Evolutionary conservation across 1,140 invertebrate species (phyloP).

Genomic region (Brachionus calyciflorus): DNA sequence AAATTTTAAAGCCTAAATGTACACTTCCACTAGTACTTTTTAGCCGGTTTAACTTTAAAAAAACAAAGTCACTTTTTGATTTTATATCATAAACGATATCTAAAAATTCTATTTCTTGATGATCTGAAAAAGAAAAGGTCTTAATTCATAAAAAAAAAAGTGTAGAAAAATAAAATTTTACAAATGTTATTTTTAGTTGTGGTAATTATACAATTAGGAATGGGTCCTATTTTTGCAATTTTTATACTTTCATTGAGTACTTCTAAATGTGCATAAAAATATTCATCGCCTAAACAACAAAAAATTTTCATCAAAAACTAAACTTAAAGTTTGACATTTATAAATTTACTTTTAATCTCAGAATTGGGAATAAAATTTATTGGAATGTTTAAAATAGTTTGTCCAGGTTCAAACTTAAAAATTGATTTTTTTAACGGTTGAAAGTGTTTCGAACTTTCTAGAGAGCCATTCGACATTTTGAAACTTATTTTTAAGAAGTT

Average conservation of each 20-base stretch:
- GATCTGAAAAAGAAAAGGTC: too few species aligned
- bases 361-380: not conserved
- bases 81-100: not conserved
- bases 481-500: not conserved
- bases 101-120: not conserved
- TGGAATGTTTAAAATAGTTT: not conserved
- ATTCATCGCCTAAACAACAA: not conserved
- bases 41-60: not conserved
- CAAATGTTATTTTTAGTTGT: not conserved
- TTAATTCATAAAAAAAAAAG: too few species aligned
- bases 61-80: not conserved
- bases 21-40: not conserved
- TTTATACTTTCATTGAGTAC: not conserved
- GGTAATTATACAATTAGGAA: not conserved
- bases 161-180: not conserved
- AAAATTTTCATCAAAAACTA: not conserved
- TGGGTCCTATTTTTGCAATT: not conserved
- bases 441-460: not conserved
- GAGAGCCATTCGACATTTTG: not conserved
- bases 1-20: not conserved
- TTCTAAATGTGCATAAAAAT: slow-evolving; percentile 6
- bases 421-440: not conserved
- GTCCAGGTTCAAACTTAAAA: not conserved
- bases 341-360: not conserved
- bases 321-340: not conserved